Conservation (phyloP, 2,113 vertebrate species). For the Phrynosoma blainvillii region DNA sequence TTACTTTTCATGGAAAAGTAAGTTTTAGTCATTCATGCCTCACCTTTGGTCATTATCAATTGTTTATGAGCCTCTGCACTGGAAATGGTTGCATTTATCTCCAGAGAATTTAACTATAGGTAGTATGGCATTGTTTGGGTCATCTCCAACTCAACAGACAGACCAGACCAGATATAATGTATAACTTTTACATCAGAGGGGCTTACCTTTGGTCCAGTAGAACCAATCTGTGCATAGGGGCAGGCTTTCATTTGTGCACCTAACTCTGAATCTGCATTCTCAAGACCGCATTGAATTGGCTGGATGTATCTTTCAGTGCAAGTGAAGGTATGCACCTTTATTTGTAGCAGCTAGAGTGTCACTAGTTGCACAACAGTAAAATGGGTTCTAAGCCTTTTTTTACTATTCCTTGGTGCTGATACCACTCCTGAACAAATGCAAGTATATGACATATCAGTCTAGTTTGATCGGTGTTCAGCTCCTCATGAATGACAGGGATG, state of each 20-base stretch:
- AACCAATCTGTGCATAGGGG: too few relatives aligned
- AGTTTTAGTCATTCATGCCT: background rate
- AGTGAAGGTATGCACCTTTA: too few relatives aligned
- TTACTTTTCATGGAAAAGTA: background rate
- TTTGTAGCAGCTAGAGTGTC: too few relatives aligned
- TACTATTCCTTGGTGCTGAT: too few relatives aligned
- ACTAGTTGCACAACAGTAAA: too few relatives aligned
- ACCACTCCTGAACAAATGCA: too few relatives aligned
- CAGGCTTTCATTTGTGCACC: background rate
- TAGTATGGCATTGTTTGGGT: background rate
- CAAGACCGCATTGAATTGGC: background rate
- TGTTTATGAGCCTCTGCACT: background rate
- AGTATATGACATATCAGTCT: too few relatives aligned
- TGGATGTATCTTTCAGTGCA: background rate
- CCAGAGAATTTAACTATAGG: conserved; percentile 4
- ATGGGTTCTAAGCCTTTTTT: too few relatives aligned
- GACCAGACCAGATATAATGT: background rate
- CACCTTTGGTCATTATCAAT: background rate
- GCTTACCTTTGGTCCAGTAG: background rate
- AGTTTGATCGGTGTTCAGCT: too few relatives aligned
- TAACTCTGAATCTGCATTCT: background rate
- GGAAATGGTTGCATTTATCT: background rate
- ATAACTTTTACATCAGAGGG: background rate
- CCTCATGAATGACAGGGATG: too few relatives aligned
- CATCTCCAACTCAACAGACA: background rate